Evolutionary conservation across 2,797 vertebrate species (phyloP), one percentile per base, ranked within the genome.

Genomic region (Fundulus diaphanus): DNA sequence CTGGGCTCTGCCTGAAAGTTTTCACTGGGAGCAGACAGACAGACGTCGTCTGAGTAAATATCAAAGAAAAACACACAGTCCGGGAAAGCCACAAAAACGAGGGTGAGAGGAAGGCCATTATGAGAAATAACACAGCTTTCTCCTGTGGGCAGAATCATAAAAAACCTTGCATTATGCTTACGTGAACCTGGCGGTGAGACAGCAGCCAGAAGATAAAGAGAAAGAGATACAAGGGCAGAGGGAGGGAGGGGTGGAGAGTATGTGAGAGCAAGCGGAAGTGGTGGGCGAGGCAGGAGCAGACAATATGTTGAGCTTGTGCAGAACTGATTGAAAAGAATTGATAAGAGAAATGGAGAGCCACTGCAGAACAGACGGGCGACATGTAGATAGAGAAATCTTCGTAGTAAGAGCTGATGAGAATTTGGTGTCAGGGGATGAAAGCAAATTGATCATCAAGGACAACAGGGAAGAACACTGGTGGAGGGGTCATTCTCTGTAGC

Each of bases 261-360:
- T 48, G 20, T 68, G 81, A 44, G 85, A 88, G 87, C 80, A 90
- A 92, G 92, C 87, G 89, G 89, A 91, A 91, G 90, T 85, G 80
- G 94, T 92, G 93, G 91, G 92, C 76, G 87, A 89, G 87, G 82
- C 66, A 78, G 78, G 51, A 33, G 78, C 84, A 87, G 88, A 91
- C 87, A 90, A 87, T 89, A 81, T 76, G 86, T 86, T 72, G 88
- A 86, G 78, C 86, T 88, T 83, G 73, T 83, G 83, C 56, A 78
- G 77, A 73, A 80, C 76, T 80, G 85, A 91, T 82, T 82, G 83
- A 90, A 90, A 88, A 84, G 74, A 72, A 63, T 22, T 46, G 82
- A 85, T 82, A 72, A 77, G 77, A 81, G 79, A 84, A 40, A 82
- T 69, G 29, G 33, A 86, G 81, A 74, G 76, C 27, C 78, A 54